A percentile compares a stretch with the other conserved stretches of the same genome.
phyloP scores from a whole-genome alignment of 2,113 vertebrate genomes.

The Sardina pilchardus region DNA sequence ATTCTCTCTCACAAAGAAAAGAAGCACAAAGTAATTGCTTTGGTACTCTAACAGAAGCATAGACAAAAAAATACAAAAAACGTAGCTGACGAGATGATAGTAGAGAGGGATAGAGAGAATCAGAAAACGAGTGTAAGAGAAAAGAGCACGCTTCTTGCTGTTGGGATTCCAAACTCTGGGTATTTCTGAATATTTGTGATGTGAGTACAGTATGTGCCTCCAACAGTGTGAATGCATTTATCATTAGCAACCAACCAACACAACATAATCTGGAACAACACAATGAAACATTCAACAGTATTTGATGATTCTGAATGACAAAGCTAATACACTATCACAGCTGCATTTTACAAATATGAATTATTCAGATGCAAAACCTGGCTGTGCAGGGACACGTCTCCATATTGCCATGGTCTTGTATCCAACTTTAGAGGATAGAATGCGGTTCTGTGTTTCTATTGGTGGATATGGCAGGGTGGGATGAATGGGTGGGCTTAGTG shows the following conservation, averaged over 20 bases:
- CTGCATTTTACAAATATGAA: not conserved
- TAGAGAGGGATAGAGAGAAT: not conserved
- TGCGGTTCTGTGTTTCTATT: not conserved
- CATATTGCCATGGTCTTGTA: not conserved
- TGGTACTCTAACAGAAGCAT: not conserved
- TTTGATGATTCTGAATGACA: not conserved
- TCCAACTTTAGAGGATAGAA: not conserved
- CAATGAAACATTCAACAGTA: not conserved
- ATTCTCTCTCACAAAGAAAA: not conserved
- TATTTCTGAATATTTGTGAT: slow-evolving; percentile 40
- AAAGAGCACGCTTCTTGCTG: not conserved
- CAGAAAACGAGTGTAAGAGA: not conserved
- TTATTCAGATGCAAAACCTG: not conserved
- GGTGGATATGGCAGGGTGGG: not conserved
- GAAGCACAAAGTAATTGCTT: not conserved
- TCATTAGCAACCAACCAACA: slow-evolving; percentile 34
- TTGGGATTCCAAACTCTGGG: slow-evolving; percentile 26
- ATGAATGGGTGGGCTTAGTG: not conserved
- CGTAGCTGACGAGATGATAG: not conserved
- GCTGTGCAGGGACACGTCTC: not conserved
- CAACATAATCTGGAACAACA: not conserved
- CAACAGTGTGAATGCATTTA: slow-evolving; percentile 30
- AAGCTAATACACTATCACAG: not conserved
- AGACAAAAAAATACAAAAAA: not conserved
- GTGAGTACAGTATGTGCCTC: not conserved